These are phyloP conservation scores for Corvus moneduloides DNA, from an alignment of 2,113 vertebrate genomes.

Conservation along the genomic window DNA sequence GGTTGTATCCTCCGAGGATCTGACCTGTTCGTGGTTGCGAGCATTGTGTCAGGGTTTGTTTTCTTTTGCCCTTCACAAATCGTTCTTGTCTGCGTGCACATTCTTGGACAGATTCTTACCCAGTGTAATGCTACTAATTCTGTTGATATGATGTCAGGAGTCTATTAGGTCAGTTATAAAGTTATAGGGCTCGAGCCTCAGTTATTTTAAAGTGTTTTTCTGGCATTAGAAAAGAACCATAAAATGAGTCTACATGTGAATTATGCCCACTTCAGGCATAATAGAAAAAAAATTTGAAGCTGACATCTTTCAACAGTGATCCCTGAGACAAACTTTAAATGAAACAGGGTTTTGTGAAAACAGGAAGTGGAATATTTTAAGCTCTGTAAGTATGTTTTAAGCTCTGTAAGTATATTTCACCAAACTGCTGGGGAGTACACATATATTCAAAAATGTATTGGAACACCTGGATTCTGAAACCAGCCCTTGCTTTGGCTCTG, in stretches of 20 bases:
- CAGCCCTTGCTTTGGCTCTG: neutral
- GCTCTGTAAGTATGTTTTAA: neutral
- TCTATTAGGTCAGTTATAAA: constrained; percentile 26
- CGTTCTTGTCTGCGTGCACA: neutral
- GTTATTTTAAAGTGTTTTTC: constrained; percentile 16
- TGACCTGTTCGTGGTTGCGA: constrained; percentile 27
- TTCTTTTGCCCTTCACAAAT: constrained; percentile 36
- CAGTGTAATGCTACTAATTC: constrained; percentile 46
- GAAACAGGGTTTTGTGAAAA: constrained; percentile 9
- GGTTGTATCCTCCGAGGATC: constrained; percentile 1
- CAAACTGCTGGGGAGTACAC: neutral
- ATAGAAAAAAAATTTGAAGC: neutral
- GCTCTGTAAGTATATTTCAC: neutral
- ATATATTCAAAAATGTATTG: neutral
- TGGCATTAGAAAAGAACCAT: neutral
- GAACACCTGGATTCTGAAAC: neutral
- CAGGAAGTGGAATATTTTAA: constrained; percentile 18
- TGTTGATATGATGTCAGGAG: constrained; percentile 40
- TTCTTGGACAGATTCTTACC: constrained; percentile 42
- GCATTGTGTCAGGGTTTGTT: constrained; percentile 18
- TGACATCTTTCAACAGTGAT: neutral
- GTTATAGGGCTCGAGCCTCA: neutral
- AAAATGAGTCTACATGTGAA: neutral
- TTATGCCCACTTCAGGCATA: neutral
- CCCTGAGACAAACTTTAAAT: neutral